These are phyloP conservation scores for Montipora foliosa DNA, from an alignment of 64 coral and sea anemone genomes.

Conservation along the genomic window DNA sequence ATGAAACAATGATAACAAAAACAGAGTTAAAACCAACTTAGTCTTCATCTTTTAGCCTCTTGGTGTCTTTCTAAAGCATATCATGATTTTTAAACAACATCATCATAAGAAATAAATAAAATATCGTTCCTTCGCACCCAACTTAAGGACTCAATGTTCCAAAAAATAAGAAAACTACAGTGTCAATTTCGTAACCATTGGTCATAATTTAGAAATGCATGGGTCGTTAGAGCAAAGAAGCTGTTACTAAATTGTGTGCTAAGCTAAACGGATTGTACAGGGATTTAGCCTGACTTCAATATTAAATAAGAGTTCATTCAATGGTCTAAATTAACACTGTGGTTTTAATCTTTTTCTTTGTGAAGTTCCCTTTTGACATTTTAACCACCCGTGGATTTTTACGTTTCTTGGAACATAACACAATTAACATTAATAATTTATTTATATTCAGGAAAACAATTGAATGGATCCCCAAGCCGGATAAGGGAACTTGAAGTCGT, in stretches of 20 bases:
- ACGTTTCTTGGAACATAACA: background rate
- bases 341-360: background rate
- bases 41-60: background rate
- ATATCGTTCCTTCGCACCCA: background rate
- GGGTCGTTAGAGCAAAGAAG: too few relatives aligned
- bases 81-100: background rate
- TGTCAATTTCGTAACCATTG: background rate
- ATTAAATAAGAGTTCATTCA: too few relatives aligned
- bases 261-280: too few relatives aligned
- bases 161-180: too few relatives aligned
- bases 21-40: background rate
- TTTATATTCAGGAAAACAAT: background rate
- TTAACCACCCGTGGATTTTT: background rate
- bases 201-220: too few relatives aligned
- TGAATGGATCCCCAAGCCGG: background rate
- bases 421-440: background rate
- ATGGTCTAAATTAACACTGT: background rate
- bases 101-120: background rate
- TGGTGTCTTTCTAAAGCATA: background rate
- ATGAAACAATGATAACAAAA: background rate
- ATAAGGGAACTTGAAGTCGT: background rate
- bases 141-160: background rate
- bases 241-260: too few relatives aligned
- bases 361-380: background rate
- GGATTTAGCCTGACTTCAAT: too few relatives aligned